Evolutionary conservation across 2,888 invertebrate genomes (phyloP).

Genomic region (Dasysyrphus albostriatus): DNA sequence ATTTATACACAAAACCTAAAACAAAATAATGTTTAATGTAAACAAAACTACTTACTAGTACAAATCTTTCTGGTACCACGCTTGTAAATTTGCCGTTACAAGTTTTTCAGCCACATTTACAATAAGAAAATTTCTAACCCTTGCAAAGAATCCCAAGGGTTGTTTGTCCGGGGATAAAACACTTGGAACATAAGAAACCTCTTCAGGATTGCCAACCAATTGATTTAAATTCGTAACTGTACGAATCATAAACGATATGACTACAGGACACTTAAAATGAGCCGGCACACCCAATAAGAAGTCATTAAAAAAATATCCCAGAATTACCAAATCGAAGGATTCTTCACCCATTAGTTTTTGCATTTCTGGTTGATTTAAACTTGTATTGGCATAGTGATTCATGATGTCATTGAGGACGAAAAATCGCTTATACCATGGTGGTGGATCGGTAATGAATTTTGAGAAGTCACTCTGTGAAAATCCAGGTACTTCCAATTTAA

Average conservation of each 20-base stretch:
- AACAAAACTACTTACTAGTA: slow-evolving; percentile 37
- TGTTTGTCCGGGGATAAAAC: slow-evolving; percentile 55
- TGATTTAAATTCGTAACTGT: slow-evolving; percentile 77
- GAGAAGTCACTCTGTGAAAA: not conserved
- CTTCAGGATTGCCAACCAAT: slow-evolving; percentile 79
- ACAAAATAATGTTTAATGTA: too few species aligned
- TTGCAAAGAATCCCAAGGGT: slow-evolving; percentile 78
- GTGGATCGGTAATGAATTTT: slow-evolving; percentile 5
- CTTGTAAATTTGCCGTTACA: not conserved
- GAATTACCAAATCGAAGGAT: slow-evolving; percentile 76
- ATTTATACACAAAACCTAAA: too few species aligned
- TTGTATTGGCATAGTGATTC: slow-evolving; percentile 25
- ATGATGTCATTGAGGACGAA: not conserved
- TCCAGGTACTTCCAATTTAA: slow-evolving; percentile 24
- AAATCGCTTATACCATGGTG: slow-evolving; percentile 10
- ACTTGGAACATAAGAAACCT: slow-evolving; percentile 78
- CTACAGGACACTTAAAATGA: slow-evolving; percentile 80
- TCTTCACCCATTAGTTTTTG: slow-evolving; percentile 70
- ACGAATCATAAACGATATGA: slow-evolving; percentile 79
- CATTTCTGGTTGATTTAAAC: slow-evolving; percentile 52
- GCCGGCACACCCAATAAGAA: slow-evolving; percentile 80
- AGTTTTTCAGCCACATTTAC: not conserved
- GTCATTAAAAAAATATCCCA: slow-evolving; percentile 76
- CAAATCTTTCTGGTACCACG: not conserved
- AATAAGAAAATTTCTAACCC: slow-evolving; percentile 77